Evolutionary conservation across 2,888 invertebrate genomes (phyloP).

Genomic region (Brachyopa scutellaris): DNA sequence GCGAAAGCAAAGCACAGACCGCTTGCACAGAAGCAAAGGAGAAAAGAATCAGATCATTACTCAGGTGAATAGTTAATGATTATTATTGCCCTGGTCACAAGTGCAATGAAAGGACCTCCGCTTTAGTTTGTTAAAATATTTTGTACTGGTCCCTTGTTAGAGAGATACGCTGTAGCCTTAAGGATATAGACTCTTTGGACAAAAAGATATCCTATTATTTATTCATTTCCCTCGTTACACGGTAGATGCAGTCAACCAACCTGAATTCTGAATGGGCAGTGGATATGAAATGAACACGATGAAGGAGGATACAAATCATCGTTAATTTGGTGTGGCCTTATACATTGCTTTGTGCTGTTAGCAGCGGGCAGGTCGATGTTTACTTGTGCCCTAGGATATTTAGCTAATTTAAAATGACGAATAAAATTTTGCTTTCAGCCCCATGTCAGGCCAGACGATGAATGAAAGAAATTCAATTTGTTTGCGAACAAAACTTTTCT

Average conservation of each 20-base stretch:
- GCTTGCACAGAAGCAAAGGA: not conserved
- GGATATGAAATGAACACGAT: slow-evolving; percentile 25
- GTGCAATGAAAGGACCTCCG: slow-evolving; percentile 19
- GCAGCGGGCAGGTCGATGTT: slow-evolving; percentile 31
- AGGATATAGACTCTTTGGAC: slow-evolving; percentile 48
- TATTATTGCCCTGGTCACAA: slow-evolving; percentile 44
- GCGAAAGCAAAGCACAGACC: not conserved
- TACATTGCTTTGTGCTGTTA: slow-evolving; percentile 28
- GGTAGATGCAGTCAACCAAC: slow-evolving; percentile 51
- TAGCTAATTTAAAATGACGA: slow-evolving; percentile 49
- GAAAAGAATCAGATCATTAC: slow-evolving; percentile 47
- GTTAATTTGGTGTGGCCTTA: slow-evolving; percentile 60
- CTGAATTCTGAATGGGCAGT: slow-evolving; percentile 41
- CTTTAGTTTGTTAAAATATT: slow-evolving; percentile 19
- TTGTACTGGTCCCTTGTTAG: not conserved
- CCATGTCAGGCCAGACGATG: slow-evolving; percentile 3
- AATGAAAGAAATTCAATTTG: slow-evolving; percentile 31
- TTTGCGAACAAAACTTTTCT: slow-evolving; percentile 5
- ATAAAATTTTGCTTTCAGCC: slow-evolving; percentile 12
- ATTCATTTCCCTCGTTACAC: slow-evolving; percentile 63
- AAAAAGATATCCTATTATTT: slow-evolving; percentile 60
- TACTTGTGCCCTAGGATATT: slow-evolving; percentile 38
- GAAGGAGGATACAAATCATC: slow-evolving; percentile 48
- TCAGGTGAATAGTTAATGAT: slow-evolving; percentile 65
- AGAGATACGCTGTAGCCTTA: slow-evolving; percentile 10